Base-by-base conservation (phyloP, 2,888 invertebrate genomes). In the Papilio protenor region DNA sequence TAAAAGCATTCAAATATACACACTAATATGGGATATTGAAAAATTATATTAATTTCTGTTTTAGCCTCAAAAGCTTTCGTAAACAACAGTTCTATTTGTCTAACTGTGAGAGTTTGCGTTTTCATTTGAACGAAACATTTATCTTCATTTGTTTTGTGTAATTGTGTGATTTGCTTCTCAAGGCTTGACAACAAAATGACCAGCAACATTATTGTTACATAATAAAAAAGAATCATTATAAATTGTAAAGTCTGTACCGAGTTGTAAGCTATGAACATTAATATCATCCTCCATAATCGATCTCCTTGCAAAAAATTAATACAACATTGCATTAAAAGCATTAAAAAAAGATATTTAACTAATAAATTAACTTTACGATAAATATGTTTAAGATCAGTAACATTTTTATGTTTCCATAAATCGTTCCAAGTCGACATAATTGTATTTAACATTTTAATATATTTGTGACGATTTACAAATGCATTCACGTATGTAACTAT, bases 1-100 rank as follows among this genome's bases (percentile, higher is more conserved):
- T 94, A 94, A 70, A 94, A 93, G 80, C 90, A 89, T 81, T 93
- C 94, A 14, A 92, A 70, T 2, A 88, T 82, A 0, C 89, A 88
- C 12, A 89, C 80, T 27, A 94, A 79, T 52, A 94, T 85, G 0
- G 90, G 87, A 0, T 88, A 90, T 83, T 92, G 87, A 81, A 93
- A 94, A 10, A 86, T 86, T 45, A 83, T 74, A 77, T 90, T 92
- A 75, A 93, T 89, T 16, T 84, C 83, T 5, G 84, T 81, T 80
- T 90, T 92, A 18, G 89, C 83, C 45, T 89, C 87, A 75, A 88
- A 87, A 10, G 85, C 87, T 77, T 88, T 88, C 0, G 86, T 83
- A 64, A 90, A 94, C 27, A 89, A 79, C 8, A 84, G 55, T 81
- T 93, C 92, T 76, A 92, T 81, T 64, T 88, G 84, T 27, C 87